These are phyloP conservation scores for Melieria crassipennis DNA, from an alignment of 2,888 invertebrate species.

Conservation along the genomic window DNA sequence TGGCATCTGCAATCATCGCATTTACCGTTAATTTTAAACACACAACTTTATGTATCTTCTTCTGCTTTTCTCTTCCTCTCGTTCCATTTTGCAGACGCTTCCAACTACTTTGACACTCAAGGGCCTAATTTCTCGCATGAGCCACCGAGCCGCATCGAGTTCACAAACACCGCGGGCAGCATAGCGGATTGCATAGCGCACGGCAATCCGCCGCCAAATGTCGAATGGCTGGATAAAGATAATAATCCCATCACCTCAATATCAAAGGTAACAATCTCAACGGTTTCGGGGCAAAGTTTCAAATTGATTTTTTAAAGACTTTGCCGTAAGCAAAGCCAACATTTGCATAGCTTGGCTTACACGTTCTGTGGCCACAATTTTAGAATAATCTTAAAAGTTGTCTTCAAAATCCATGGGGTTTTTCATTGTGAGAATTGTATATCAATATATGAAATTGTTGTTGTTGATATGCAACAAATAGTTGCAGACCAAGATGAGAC, in stretches of 20 bases:
- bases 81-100: constrained; percentile 51
- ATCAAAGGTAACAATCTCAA: constrained; percentile 59
- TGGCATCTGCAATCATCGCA: constrained; percentile 46
- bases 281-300: too few species aligned
- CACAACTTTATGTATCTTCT: constrained; percentile 7
- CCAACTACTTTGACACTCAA: constrained; percentile 69
- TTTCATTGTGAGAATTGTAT: too few species aligned
- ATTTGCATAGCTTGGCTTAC: too few species aligned
- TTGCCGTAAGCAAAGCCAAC: too few species aligned
- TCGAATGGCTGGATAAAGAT: constrained; percentile 69
- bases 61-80: constrained; percentile 19
- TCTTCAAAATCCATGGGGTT: too few species aligned
- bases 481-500: too few species aligned
- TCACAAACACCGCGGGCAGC: constrained; percentile 69
- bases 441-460: too few species aligned
- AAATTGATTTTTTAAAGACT: too few species aligned
- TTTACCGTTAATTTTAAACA: constrained; percentile 43
- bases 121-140: constrained; percentile 69
- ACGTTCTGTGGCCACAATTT: too few species aligned
- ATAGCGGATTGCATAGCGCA: constrained; percentile 68
- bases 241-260: constrained; percentile 68
- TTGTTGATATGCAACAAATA: too few species aligned
- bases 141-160: constrained; percentile 69
- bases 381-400: too few species aligned
- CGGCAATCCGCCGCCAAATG: constrained; percentile 69